Base-by-base conservation (phyloP, 2,797 vertebrate species). In the Oreochromis grahami region DNA sequence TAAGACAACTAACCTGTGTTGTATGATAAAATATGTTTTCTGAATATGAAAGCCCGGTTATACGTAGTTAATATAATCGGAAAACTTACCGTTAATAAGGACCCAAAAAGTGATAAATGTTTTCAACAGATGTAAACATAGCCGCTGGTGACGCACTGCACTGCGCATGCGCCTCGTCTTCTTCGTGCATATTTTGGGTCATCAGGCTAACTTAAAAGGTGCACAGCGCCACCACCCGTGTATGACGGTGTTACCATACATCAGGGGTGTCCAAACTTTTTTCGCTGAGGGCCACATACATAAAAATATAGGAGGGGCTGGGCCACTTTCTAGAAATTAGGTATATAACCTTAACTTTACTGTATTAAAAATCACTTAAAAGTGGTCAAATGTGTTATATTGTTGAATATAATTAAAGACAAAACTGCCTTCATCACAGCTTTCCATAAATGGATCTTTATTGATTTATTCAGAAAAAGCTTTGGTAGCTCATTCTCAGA, bases 61-160 rank as follows among this genome's bases (percentile, higher is more conserved):
- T 50, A 48, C 4, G 26, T 19, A 74, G 43, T 19, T 50, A 74
- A 50, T 50, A 8, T 48, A 74, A 74, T 6, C 26, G 15, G 43
- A 32, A 32, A 50, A 50, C 68, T n/a, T 74, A 74, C 68, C 68
- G 24, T 50, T 74, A 74, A 50, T 72, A 48, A 32, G 6, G 10
- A 50, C 43, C 26, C 43, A 50, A 74, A 74, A 50, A 12, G 68
- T 48, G 24, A 72, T 72, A 32, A 7, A 12, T 8, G 41, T 50
- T 26, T n/a, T 13, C 68, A 48, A 12, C 15, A 74, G 24, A 74
- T 48, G 83, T 86, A 86, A 89, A 92, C 86, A 89, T 50, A 86
- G 32, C 43, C 29, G 26, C 63, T 19, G n/a, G 12, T 48, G 11
- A 1, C 12, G 5, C 11, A 7, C 2, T 5, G 8, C 1, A n/a